phyloP scores from a whole-genome alignment of 1,140 invertebrate species.

The Schlechtendalia chinensis region DNA sequence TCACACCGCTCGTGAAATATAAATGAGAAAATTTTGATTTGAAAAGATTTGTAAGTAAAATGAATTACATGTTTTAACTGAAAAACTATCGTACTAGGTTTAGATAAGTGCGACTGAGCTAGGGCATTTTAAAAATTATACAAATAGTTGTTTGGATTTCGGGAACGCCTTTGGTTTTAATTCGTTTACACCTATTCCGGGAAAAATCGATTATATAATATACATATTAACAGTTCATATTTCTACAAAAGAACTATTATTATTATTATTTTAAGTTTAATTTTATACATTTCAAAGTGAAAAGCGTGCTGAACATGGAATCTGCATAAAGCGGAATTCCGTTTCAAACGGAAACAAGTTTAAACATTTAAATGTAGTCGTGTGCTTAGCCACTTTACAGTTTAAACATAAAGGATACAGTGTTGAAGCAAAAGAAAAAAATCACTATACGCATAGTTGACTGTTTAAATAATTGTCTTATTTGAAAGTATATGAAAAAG shows the following conservation, averaged over 20 bases:
- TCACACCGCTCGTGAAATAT: not conserved
- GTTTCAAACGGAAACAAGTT: not conserved
- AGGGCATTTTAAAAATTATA: too few species aligned
- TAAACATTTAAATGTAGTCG: not conserved
- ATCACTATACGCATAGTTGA: too few species aligned
- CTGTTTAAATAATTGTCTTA: too few species aligned
- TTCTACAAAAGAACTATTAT: not conserved
- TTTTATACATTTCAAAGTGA: not conserved
- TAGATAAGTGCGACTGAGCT: too few species aligned
- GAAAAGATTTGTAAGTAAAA: conserved; percentile 3
- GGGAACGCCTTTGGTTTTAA: not conserved
- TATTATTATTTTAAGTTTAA: not conserved
- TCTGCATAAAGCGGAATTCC: not conserved
- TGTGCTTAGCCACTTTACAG: not conserved
- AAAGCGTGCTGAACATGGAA: not conserved
- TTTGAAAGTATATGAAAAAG: too few species aligned
- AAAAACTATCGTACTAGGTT: not conserved
- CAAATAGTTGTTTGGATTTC: too few species aligned
- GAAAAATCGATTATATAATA: not conserved
- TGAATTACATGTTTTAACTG: not conserved
- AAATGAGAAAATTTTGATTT: not conserved
- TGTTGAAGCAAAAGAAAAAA: too few species aligned
- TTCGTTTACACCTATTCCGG: not conserved
- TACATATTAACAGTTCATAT: not conserved
- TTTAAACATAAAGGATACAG: not conserved